Conservation (phyloP, 2,888 invertebrate species). For the Eilema griseolum region DNA sequence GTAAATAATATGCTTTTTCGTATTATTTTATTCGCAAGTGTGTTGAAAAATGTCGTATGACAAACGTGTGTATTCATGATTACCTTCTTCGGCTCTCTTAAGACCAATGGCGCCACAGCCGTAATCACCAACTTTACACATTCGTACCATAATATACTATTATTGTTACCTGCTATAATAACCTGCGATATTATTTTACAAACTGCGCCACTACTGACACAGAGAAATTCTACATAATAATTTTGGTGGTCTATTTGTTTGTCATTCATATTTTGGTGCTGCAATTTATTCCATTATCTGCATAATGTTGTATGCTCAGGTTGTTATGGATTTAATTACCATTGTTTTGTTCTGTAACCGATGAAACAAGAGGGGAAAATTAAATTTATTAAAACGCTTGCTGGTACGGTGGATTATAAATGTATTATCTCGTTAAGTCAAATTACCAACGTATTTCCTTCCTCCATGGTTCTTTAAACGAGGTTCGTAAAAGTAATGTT, state of each 20-base stretch:
- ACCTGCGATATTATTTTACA: not conserved
- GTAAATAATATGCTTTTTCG: too few species aligned
- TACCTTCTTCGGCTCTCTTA: too few species aligned
- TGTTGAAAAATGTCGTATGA: too few species aligned
- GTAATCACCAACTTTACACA: too few species aligned
- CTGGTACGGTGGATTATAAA: not conserved
- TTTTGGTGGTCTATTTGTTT: constrained; percentile 5
- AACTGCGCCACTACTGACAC: not conserved
- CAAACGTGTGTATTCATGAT: too few species aligned
- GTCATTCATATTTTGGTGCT: constrained; percentile 1
- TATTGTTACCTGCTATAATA: not conserved
- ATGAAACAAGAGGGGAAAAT: not conserved
- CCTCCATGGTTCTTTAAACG: too few species aligned
- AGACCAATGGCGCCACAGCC: too few species aligned
- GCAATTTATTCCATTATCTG: constrained; percentile 7
- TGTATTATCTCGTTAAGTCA: not conserved
- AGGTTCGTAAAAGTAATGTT: too few species aligned
- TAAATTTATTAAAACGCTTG: not conserved
- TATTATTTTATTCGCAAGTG: too few species aligned
- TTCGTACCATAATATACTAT: not conserved
- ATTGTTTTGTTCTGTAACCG: not conserved
- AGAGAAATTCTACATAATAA: constrained; percentile 3
- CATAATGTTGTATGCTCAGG: constrained; percentile 4
- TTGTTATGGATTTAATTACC: not conserved
- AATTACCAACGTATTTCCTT: too few species aligned